Conservation (phyloP, 2,797 vertebrate species). For the Tauraco hartlaubi region DNA sequence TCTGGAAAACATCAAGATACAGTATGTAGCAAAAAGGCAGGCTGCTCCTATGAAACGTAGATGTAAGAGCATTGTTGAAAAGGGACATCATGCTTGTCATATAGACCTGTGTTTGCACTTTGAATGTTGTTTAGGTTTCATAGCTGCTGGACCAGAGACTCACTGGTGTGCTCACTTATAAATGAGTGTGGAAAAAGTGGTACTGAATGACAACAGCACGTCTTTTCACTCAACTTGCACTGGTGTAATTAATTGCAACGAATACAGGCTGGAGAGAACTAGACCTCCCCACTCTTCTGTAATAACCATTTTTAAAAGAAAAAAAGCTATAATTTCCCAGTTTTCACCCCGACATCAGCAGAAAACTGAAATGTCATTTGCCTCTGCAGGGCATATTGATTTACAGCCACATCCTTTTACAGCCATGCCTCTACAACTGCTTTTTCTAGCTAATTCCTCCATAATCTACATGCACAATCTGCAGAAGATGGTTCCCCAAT, state of each 20-base stretch:
- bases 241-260: neutral
- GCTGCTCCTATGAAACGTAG: neutral
- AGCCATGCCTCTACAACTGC: neutral
- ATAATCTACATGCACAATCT: rapidly evolving
- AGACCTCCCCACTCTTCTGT: neutral
- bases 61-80: rapidly evolving
- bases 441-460: neutral
- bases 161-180: neutral
- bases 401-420: neutral
- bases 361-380: neutral
- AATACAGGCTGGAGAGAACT: neutral
- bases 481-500: neutral
- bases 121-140: rapidly evolving
- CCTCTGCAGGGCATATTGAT: neutral
- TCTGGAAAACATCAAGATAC: neutral
- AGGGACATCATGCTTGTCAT: neutral
- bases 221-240: neutral
- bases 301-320: neutral
- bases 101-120: neutral
- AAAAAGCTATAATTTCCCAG: neutral
- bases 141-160: neutral
- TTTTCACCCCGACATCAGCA: neutral
- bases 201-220: neutral
- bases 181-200: neutral
- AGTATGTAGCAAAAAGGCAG: neutral